A percentile compares a stretch with the other conserved stretches of the same genome.
Conservation (phyloP, 2,797 vertebrate species). For the Ctenochaetus hawaiiensis region DNA sequence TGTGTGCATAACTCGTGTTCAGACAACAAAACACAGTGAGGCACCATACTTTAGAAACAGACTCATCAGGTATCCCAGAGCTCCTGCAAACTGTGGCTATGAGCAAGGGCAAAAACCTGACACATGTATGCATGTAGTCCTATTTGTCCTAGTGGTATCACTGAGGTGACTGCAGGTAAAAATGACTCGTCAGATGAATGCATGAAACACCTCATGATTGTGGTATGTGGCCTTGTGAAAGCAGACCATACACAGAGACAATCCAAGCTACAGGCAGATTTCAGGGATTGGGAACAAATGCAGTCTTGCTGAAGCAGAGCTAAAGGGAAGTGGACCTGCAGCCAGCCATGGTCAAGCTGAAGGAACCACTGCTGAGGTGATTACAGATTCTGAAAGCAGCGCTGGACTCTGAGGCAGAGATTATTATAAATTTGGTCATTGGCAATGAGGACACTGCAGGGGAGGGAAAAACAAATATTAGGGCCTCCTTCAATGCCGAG, state of each 20-base stretch:
- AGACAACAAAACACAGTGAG: too few relatives aligned
- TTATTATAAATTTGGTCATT: constrained; percentile 89
- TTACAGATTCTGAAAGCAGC: constrained; percentile 84
- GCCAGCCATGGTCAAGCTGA: constrained; percentile 63
- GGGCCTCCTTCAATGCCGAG: constrained; percentile 81
- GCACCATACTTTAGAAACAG: too few relatives aligned
- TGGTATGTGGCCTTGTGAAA: constrained; percentile 56
- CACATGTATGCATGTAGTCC: background rate
- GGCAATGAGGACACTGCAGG: constrained; percentile 87
- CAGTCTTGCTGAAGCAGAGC: constrained; percentile 42
- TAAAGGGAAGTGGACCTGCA: constrained; percentile 51
- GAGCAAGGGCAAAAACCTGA: constrained; percentile 42
- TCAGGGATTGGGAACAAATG: constrained; percentile 43
- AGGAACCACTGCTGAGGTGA: constrained; percentile 79
- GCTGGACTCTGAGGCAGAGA: constrained; percentile 83
- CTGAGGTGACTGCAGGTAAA: constrained; percentile 36
- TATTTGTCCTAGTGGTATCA: constrained; percentile 28
- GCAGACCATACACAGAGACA: constrained; percentile 30
- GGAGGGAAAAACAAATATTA: constrained; percentile 89
- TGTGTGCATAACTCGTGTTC: too few relatives aligned
- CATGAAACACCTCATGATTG: constrained; percentile 24
- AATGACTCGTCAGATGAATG: constrained; percentile 25
- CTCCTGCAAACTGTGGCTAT: constrained; percentile 3
- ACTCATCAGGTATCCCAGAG: too few relatives aligned
- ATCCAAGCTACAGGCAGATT: constrained; percentile 53